These are phyloP conservation scores for Orchestes rusci DNA, from an alignment of 2,888 invertebrate genomes.

Conservation along the genomic window DNA sequence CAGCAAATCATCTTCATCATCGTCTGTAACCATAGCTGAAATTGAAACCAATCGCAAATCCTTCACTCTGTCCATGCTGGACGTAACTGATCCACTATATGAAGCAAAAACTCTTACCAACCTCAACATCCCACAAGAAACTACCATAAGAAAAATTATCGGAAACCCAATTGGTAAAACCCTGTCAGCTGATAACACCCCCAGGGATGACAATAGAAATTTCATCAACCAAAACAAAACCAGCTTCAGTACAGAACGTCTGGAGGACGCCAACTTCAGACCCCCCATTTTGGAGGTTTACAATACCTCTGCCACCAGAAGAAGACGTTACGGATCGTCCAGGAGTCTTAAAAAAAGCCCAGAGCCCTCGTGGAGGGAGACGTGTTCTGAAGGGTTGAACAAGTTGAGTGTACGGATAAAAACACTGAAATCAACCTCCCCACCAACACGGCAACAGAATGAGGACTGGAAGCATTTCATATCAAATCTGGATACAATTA, in stretches of 20 bases:
- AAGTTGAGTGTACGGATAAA: background rate
- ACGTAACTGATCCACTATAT: constrained; percentile 1
- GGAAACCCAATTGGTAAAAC: too few relatives aligned
- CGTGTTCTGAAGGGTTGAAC: background rate
- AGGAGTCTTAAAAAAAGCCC: constrained; percentile 10
- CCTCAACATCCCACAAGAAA: too few relatives aligned
- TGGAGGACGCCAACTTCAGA: constrained; percentile 17
- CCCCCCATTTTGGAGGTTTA: constrained; percentile 23
- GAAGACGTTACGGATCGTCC: constrained; percentile 16
- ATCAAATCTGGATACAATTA: constrained; percentile 45
- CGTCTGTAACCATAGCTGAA: background rate
- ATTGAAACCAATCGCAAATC: background rate
- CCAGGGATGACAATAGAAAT: background rate
- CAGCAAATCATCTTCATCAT: too few relatives aligned
- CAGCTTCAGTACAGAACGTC: constrained; percentile 4
- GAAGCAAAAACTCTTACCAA: background rate
- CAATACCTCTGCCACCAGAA: constrained; percentile 13
- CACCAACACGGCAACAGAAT: constrained; percentile 26
- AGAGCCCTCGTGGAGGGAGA: background rate
- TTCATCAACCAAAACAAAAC: background rate
- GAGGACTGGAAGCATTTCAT: constrained; percentile 49
- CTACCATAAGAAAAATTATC: too few relatives aligned
- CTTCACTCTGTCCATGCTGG: constrained; percentile 5
- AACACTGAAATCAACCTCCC: constrained; percentile 7
- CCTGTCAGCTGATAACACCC: background rate